Percentiles rank a stretch among this genome's conserved stretches.
Evolutionary conservation across 2,113 vertebrate genomes (phyloP).

Genomic region (Eulemur macaco): DNA sequence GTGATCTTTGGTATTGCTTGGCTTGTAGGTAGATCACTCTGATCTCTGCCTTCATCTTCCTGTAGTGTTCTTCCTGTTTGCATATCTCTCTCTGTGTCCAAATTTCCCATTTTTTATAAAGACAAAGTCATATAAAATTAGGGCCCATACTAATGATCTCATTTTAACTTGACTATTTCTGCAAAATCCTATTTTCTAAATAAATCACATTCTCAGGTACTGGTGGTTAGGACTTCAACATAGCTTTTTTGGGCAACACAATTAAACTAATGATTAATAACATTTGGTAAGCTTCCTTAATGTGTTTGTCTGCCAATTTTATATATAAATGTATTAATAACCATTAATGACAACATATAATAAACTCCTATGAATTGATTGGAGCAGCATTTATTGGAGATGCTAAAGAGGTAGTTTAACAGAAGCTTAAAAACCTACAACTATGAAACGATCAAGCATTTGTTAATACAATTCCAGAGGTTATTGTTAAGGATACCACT

Average conservation of each 20-base stretch:
- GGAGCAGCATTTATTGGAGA: not conserved
- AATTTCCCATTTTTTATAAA: not conserved
- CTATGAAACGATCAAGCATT: not conserved
- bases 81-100: not conserved
- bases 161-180: not conserved
- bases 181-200: not conserved
- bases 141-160: too few species aligned
- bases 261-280: not conserved
- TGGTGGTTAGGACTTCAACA: not conserved
- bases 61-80: not conserved
- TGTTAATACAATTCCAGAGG: not conserved
- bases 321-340: not conserved
- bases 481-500: not conserved
- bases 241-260: not conserved
- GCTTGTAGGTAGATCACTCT: accelerated
- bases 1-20: not conserved
- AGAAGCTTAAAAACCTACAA: not conserved
- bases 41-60: not conserved
- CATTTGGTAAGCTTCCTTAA: not conserved
- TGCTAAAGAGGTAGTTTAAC: not conserved
- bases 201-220: not conserved
- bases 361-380: not conserved
- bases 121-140: not conserved
- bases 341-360: not conserved
- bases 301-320: not conserved